Evolutionary conservation across 23 tunicate species (phyloP), one percentile per base, ranked within the genome.

Genomic region (Oikopleura albicans): DNA sequence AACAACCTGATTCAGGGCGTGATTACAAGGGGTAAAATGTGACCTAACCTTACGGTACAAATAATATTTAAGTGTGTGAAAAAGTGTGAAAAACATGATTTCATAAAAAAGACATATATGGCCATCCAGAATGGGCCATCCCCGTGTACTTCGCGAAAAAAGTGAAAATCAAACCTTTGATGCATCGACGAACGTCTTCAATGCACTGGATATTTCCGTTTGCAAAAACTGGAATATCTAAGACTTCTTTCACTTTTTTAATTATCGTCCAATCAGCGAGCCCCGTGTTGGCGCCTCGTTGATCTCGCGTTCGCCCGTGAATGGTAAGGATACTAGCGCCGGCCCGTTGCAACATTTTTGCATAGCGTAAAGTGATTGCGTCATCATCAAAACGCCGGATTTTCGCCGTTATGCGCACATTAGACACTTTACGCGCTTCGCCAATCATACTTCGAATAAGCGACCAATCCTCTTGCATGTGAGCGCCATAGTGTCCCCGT

Each of bases 401-500:
- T 22, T 49, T 49, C 59, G 59, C 59, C 22, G 59, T 49, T 8
- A 49, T 49, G 8, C 59, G 8, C 22, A 49, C 59, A 8, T 49
- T 49, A 8, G 59, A 8, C 16, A 49, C 59, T 49, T 49, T 49
- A 8, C 59, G 59, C 16, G 59, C 59, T 22, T 49, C 59, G 8
- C 63, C 84, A 36, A 93, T 87, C 85, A 93, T 76, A 39, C 88
- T 84, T 56, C 56, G 85, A 0, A 93, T 89, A 66, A 89, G 66
- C 1, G 88, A 86, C 98, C 98, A 93, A 40, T 86, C 88, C 34
- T 93, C 94, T 39, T 86, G 84, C 59, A 93, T 59, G 85, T 86
- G 90, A 31, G 98, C 98, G 63, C 98, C 98, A 59, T 93, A 93
- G 76, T 90, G 84, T 40, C 98, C 98, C 38, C 94, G 88, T 84